Percentiles rank a stretch among this genome's conserved stretches.
Evolutionary conservation across 2,888 invertebrate genomes (phyloP).

Genomic region (Athalia circularis): DNA sequence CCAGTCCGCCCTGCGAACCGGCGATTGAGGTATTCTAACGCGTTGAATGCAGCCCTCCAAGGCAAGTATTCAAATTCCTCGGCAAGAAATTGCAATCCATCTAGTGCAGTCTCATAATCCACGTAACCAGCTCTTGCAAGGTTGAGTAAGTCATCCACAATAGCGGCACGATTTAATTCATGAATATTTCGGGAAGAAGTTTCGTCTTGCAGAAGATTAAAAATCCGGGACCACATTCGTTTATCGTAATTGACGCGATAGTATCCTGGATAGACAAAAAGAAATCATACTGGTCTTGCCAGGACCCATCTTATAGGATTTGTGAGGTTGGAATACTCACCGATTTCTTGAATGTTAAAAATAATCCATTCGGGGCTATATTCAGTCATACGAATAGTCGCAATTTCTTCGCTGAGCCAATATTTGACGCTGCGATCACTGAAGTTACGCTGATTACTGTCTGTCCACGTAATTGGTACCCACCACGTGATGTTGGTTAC

Average conservation of each 20-base stretch:
- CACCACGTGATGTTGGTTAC: slow-evolving; percentile 69
- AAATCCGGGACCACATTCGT: slow-evolving; percentile 77
- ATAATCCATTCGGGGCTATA: slow-evolving; percentile 79
- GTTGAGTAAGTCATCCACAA: slow-evolving; percentile 82
- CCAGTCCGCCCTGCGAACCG: slow-evolving; percentile 71
- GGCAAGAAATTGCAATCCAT: slow-evolving; percentile 77
- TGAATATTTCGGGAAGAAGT: slow-evolving; percentile 75
- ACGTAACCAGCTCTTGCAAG: slow-evolving; percentile 77
- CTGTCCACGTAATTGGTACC: slow-evolving; percentile 77
- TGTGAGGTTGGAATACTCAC: slow-evolving; percentile 69
- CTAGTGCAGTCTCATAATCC: slow-evolving; percentile 76
- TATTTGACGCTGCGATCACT: slow-evolving; percentile 65
- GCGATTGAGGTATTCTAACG: slow-evolving; percentile 74
- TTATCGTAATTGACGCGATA: slow-evolving; percentile 80
- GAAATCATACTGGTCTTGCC: too few relatives aligned
- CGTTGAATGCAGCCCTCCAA: slow-evolving; percentile 80
- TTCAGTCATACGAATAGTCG: slow-evolving; percentile 27
- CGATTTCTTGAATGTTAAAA: slow-evolving; percentile 85
- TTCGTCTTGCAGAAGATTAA: slow-evolving; percentile 73
- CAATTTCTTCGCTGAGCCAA: slow-evolving; percentile 60
- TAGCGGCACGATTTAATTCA: slow-evolving; percentile 81
- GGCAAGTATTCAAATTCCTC: slow-evolving; percentile 82
- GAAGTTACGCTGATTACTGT: slow-evolving; percentile 72
- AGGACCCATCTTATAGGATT: background rate
- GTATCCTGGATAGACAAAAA: slow-evolving; percentile 74